Percentiles rank a stretch among this genome's conserved stretches.
Conservation (phyloP, 2,888 invertebrate genomes). For the Sinohyriopsis cumingii region DNA sequence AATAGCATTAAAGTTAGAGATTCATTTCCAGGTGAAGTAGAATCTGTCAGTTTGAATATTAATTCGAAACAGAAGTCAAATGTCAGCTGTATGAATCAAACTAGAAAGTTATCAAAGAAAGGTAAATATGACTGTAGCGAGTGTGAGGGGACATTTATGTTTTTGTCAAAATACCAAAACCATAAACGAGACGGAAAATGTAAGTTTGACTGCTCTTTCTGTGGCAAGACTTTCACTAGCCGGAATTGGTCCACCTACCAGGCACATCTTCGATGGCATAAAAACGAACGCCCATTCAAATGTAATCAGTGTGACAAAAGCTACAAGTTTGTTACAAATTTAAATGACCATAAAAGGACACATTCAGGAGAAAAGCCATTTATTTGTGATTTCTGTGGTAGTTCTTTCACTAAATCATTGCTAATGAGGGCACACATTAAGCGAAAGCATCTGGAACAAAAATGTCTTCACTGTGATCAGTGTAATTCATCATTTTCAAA, state of each 20-base stretch:
- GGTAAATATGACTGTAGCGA: conserved; percentile 24
- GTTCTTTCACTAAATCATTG: conserved; percentile 19
- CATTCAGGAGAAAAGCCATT: conserved; percentile 25
- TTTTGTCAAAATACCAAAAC: conserved; percentile 21
- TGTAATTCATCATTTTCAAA: conserved; percentile 24
- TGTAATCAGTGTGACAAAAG: conserved; percentile 30
- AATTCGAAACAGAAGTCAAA: no score
- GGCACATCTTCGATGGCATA: conserved; percentile 31
- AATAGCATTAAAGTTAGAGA: no score
- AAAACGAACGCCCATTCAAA: conserved; percentile 15
- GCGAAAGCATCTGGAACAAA: conserved; percentile 17
- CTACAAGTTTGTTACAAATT: conserved; percentile 20
- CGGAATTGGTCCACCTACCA: conserved; percentile 21
- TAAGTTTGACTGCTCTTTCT: conserved; percentile 29
- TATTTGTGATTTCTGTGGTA: conserved; percentile 32
- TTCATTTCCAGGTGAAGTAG: no score
- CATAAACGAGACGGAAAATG: conserved; percentile 33
- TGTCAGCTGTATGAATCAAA: no score
- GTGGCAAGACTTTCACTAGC: conserved; percentile 29
- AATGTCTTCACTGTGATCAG: conserved; percentile 24
- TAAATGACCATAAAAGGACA: conserved; percentile 31
- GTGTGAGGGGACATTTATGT: conserved; percentile 25
- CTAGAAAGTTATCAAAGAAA: background rate
- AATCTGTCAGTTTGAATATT: no score
- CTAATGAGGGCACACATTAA: conserved; percentile 22